Conservation (phyloP, 2,797 vertebrate species). For the Lepilemur ruficaudatus region DNA sequence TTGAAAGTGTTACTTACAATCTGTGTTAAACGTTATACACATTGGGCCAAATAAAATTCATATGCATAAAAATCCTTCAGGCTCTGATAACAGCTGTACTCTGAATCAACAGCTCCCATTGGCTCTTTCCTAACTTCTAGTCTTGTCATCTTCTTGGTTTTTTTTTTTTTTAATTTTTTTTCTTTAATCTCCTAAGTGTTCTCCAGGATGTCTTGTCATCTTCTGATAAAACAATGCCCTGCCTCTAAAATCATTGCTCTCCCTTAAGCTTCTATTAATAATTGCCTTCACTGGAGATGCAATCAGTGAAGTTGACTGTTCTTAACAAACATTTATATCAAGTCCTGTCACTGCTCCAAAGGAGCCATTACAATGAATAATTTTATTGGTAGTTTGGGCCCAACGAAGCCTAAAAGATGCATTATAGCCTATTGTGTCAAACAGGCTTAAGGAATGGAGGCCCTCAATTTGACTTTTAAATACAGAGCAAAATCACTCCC, state of each 20-base stretch:
- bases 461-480: conserved; percentile 68
- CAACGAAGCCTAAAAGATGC: conserved; percentile 56
- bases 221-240: background rate
- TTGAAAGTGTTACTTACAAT: background rate
- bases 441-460: conserved; percentile 42
- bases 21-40: background rate
- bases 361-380: conserved; percentile 62
- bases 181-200: too few relatives aligned
- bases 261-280: background rate
- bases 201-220: background rate
- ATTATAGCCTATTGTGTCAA: conserved; percentile 62
- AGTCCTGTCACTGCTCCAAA: conserved; percentile 67
- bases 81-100: background rate
- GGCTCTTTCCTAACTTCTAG: background rate
- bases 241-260: background rate
- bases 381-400: conserved; percentile 43
- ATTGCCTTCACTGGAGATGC: background rate
- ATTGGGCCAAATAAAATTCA: background rate
- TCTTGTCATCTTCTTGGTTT: background rate
- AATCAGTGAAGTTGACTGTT: conserved; percentile 17
- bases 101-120: background rate
- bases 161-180: too few relatives aligned
- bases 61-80: background rate
- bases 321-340: conserved; percentile 56
- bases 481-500: conserved; percentile 48